phyloP scores from a whole-genome alignment of 2,888 invertebrate genomes.

The Eristalis arbustorum region DNA sequence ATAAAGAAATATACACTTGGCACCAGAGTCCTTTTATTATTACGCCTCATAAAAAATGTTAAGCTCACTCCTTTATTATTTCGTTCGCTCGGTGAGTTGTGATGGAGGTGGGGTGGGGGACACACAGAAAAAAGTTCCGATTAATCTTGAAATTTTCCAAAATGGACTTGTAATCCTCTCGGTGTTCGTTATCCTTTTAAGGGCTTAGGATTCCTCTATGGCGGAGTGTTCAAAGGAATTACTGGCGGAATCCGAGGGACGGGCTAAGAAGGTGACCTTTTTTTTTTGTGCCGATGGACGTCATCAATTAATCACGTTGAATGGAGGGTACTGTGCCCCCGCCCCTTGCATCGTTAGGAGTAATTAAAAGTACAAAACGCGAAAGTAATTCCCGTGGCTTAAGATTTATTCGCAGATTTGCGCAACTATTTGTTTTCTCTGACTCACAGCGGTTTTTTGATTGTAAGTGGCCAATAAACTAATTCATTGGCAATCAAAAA shows the following conservation, averaged over 20 bases:
- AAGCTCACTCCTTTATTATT: slow-evolving; percentile 1
- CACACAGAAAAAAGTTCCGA: slow-evolving; percentile 41
- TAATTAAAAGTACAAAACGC: neutral
- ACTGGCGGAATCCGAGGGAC: neutral
- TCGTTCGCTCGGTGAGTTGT: neutral
- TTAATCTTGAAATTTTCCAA: slow-evolving; percentile 47
- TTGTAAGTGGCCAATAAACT: neutral
- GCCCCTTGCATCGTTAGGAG: neutral
- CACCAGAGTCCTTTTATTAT: slow-evolving; percentile 34
- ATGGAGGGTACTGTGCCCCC: neutral
- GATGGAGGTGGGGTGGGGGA: too few species aligned
- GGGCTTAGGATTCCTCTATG: slow-evolving; percentile 8
- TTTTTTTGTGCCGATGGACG: neutral
- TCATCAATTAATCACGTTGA: neutral
- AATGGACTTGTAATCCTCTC: neutral
- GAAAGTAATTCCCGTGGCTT: neutral
- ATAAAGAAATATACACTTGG: slow-evolving; percentile 60
- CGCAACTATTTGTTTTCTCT: neutral
- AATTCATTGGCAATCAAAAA: neutral
- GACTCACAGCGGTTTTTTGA: neutral
- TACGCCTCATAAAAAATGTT: slow-evolving; percentile 21
- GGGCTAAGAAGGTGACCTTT: neutral
- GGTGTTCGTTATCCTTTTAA: slow-evolving; percentile 16
- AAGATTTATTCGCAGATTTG: neutral
- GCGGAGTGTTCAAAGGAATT: neutral